Conservation (phyloP, 2,888 invertebrate species). For the Scrobipalpa atriplicella region DNA sequence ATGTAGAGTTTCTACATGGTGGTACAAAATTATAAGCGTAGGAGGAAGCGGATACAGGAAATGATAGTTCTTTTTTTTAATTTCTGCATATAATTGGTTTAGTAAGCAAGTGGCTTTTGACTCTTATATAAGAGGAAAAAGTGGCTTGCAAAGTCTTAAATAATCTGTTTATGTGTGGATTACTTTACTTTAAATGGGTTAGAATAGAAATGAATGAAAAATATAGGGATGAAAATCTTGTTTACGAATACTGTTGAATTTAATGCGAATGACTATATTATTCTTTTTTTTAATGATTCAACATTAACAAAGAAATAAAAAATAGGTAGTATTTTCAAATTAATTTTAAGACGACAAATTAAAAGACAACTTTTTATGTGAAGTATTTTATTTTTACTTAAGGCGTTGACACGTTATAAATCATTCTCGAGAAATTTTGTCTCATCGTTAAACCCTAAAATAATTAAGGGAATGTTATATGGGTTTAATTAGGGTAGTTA, state of each 20-base stretch:
- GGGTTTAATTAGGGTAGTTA: slow-evolving; percentile 8
- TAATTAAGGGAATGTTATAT: slow-evolving; percentile 4
- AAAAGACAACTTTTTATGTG: neutral
- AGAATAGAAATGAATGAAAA: no score
- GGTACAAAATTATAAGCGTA: neutral
- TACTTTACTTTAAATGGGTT: no score
- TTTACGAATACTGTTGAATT: no score
- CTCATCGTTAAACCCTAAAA: slow-evolving; percentile 4
- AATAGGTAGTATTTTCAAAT: no score
- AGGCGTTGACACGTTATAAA: slow-evolving; percentile 8
- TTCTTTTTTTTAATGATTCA: no score
- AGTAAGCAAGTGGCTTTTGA: neutral
- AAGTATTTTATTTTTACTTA: neutral
- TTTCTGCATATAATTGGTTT: neutral
- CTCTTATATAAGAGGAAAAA: neutral
- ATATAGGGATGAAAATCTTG: no score
- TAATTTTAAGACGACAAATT: no score
- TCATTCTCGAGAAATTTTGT: slow-evolving; percentile 12
- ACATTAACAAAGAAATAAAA: no score
- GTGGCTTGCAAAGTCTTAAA: no score
- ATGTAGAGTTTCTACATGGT: slow-evolving; percentile 1
- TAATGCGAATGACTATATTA: no score
- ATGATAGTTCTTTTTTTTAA: neutral
- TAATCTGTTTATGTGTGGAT: no score
- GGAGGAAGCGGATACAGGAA: neutral